Percentiles rank a stretch among this genome's conserved stretches.
These are phyloP conservation scores for Sphaeridia pumilis DNA, from an alignment of 2,888 invertebrate genomes.

Conservation along the genomic window DNA sequence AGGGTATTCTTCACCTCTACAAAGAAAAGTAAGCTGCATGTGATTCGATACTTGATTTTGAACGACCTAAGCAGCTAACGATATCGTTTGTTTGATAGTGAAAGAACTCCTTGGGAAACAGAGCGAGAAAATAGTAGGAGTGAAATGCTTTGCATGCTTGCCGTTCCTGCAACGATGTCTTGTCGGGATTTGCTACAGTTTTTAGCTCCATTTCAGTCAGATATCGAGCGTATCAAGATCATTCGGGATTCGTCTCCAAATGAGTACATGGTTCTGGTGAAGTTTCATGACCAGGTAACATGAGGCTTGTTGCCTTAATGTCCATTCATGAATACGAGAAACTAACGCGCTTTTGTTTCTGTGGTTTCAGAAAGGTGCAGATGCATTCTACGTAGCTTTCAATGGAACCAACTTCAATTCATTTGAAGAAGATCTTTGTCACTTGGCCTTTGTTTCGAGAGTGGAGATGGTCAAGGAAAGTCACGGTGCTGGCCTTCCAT, in stretches of 20 bases:
- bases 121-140: constrained; percentile 53
- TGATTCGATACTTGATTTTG: neutral
- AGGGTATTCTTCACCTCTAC: constrained; percentile 91
- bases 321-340: too few relatives aligned
- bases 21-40: constrained; percentile 73
- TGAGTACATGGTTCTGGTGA: constrained; percentile 93
- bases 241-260: constrained; percentile 77
- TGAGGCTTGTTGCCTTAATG: neutral
- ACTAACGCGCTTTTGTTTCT: neutral
- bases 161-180: constrained; percentile 79
- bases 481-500: constrained; percentile 49
- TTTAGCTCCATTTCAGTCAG: constrained; percentile 81
- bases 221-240: constrained; percentile 81
- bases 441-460: constrained; percentile 87
- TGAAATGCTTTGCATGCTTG: constrained; percentile 73
- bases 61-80: neutral
- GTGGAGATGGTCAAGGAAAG: constrained; percentile 68
- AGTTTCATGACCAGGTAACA: constrained; percentile 51
- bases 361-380: constrained; percentile 56
- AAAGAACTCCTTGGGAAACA: constrained; percentile 54
- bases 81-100: constrained; percentile 45
- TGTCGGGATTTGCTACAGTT: constrained; percentile 89
- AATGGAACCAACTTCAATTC: constrained; percentile 89
- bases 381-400: constrained; percentile 82
- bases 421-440: constrained; percentile 82